Conservation (phyloP, 2,888 invertebrate genomes). For the Chrysomela aeneicollis region DNA sequence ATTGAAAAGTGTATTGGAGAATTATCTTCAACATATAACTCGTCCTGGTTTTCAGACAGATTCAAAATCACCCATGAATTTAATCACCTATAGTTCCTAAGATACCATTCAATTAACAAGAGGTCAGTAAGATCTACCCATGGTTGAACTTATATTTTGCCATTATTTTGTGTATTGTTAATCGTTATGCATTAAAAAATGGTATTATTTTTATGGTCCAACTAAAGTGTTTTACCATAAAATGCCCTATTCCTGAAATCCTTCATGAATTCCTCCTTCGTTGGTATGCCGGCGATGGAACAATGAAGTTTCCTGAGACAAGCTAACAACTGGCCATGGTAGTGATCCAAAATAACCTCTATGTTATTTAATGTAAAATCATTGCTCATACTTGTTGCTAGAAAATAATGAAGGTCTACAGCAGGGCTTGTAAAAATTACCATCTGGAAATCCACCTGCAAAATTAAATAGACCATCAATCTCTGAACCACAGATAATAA, state of each 20-base stretch:
- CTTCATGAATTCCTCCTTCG: conserved; percentile 50
- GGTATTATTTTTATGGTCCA: no score
- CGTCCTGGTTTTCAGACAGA: no score
- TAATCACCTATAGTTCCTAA: no score
- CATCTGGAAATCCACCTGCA: conserved; percentile 63
- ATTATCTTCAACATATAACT: no score
- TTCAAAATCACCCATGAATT: no score
- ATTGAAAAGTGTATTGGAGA: no score
- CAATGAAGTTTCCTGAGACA: conserved; percentile 51
- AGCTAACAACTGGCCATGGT: conserved; percentile 51
- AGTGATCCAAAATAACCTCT: conserved; percentile 52
- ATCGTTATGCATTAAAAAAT: no score
- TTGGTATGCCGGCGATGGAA: conserved; percentile 52
- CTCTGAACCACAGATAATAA: no score
- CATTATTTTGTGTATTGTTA: no score
- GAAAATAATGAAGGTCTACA: conserved; percentile 61
- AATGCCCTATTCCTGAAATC: conserved; percentile 53
- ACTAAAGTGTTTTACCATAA: conserved; percentile 45
- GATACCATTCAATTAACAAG: no score
- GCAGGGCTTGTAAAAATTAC: conserved; percentile 59
- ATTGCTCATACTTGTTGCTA: conserved; percentile 58
- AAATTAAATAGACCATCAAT: neutral
- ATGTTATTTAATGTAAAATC: conserved; percentile 51
- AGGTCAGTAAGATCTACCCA: no score
- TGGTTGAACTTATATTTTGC: no score